Conservation (phyloP, 2,888 invertebrate species). For the Nemotelus pantherinus region DNA sequence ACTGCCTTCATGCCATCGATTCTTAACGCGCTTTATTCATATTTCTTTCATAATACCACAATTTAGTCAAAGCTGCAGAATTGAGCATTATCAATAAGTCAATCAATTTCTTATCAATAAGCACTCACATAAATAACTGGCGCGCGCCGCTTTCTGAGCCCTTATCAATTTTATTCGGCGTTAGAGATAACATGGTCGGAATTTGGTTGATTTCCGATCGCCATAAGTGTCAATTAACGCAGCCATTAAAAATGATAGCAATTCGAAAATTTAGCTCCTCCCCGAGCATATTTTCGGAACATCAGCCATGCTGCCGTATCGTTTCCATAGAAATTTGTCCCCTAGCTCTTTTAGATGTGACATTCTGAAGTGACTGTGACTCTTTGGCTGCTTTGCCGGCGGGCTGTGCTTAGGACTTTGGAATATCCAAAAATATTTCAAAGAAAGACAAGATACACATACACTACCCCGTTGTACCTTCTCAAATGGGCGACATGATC, state of each 20-base stretch:
- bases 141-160: constrained; percentile 18
- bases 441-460: too few relatives aligned
- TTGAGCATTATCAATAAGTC: constrained; percentile 13
- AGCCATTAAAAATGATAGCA: constrained; percentile 34
- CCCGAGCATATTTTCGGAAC: constrained; percentile 7
- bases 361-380: background rate
- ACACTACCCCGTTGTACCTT: background rate
- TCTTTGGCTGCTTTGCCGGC: background rate
- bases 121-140: constrained; percentile 34
- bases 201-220: constrained; percentile 27
- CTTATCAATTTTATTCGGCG: constrained; percentile 10
- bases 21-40: too few relatives aligned
- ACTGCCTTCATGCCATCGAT: too few relatives aligned
- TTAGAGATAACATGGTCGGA: background rate
- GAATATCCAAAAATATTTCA: background rate
- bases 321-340: background rate
- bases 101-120: constrained; percentile 13
- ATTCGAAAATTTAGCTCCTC: constrained; percentile 43
- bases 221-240: constrained; percentile 41
- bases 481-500: background rate
- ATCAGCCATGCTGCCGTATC: constrained; percentile 42
- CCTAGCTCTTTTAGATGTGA: constrained; percentile 22
- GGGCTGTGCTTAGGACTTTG: background rate
- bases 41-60: too few relatives aligned
- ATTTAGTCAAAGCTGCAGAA: too few relatives aligned